Conservation (phyloP, 2,888 invertebrate genomes). For the Taphrorychus bicolor region DNA sequence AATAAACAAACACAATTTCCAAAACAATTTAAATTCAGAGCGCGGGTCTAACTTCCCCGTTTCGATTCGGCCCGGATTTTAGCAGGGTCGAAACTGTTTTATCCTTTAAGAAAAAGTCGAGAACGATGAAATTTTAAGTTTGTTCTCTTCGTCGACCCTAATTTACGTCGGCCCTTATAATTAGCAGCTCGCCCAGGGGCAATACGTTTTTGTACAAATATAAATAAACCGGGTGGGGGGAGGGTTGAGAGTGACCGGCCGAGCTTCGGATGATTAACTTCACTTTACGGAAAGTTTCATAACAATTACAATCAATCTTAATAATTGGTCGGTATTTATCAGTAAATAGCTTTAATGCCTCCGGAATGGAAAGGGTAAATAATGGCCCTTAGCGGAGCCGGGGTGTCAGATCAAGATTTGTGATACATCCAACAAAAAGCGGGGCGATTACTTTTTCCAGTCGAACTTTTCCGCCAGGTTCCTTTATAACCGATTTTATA, state of each 20-base stretch:
- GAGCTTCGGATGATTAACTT: conserved; percentile 25
- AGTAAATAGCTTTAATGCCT: conserved; percentile 35
- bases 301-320: conserved; percentile 38
- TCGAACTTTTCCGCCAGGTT: too few species aligned
- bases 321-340: conserved; percentile 40
- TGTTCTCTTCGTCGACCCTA: conserved; percentile 28
- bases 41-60: conserved; percentile 17
- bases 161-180: conserved; percentile 34
- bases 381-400: conserved; percentile 14
- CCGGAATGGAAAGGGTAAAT: conserved; percentile 32
- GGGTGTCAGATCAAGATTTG: conserved; percentile 20
- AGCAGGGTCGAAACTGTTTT: conserved; percentile 9
- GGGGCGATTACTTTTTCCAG: background rate
- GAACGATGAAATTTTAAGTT: conserved; percentile 33
- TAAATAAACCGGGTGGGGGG: background rate
- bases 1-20: conserved; percentile 38
- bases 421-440: conserved; percentile 3
- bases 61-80: conserved; percentile 18
- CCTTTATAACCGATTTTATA: too few species aligned
- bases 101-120: conserved; percentile 7
- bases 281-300: conserved; percentile 29
- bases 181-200: conserved; percentile 12
- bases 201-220: background rate
- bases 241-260: background rate
- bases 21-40: conserved; percentile 33